Conservation (phyloP, 2,113 vertebrate species). For the Pedetes capensis region DNA sequence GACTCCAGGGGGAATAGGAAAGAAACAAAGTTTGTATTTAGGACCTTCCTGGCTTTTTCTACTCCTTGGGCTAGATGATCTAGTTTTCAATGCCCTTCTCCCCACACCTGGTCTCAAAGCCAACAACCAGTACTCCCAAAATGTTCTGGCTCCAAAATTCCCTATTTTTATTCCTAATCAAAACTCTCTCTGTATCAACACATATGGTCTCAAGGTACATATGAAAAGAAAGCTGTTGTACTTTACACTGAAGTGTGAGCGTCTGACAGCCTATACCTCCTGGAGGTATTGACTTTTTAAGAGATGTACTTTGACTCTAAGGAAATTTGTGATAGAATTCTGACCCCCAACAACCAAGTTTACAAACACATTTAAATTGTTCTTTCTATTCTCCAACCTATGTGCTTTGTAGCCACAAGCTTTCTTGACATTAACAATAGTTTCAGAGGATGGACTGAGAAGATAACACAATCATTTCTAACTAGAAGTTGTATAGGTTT, state of each 20-base stretch:
- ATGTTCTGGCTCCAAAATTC: not conserved
- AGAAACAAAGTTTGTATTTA: not conserved
- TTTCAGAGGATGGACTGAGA: not conserved
- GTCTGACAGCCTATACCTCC: not conserved
- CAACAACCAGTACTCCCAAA: not conserved
- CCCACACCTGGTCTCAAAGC: not conserved
- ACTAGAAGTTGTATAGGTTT: not conserved
- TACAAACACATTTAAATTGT: not conserved
- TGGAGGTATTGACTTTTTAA: not conserved
- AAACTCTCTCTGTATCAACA: not conserved
- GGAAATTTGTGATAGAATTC: not conserved
- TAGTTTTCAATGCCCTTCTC: not conserved
- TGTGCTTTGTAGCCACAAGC: not conserved
- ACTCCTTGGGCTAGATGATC: not conserved
- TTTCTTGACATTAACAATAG: not conserved
- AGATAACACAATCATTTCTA: not conserved
- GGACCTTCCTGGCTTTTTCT: not conserved
- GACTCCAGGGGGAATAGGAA: not conserved
- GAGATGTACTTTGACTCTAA: not conserved
- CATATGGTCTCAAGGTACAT: not conserved
- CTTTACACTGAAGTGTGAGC: not conserved
- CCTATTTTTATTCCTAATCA: not conserved
- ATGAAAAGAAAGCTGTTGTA: not conserved
- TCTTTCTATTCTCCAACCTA: not conserved
- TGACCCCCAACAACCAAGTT: not conserved